phyloP scores from a whole-genome alignment of 2,113 vertebrate species.

The Gopherus evgoodei region DNA sequence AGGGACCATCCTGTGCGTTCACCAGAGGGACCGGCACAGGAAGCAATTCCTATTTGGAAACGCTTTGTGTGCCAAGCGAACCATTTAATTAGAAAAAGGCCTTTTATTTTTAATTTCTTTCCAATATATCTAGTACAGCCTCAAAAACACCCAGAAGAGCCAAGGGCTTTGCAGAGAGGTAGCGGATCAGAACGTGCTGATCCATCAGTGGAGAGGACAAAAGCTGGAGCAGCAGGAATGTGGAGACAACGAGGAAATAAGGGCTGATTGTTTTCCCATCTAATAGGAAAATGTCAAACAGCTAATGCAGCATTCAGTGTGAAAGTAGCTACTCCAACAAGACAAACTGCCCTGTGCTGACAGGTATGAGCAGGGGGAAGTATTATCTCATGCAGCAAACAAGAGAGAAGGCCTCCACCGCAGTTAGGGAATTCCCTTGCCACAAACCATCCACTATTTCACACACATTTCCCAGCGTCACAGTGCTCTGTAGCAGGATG shows the following conservation, averaged over 20 bases:
- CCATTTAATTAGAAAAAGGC: background rate
- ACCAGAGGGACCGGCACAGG: background rate
- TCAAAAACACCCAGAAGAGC: background rate
- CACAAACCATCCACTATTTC: too few relatives aligned
- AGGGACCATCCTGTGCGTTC: slow-evolving; percentile 11
- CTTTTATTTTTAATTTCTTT: background rate
- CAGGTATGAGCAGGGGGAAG: background rate
- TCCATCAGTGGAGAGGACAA: slow-evolving; percentile 8
- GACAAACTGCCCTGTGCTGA: background rate
- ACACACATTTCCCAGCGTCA: too few relatives aligned
- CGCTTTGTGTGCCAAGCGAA: background rate
- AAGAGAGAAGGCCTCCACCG: accelerated
- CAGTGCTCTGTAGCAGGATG: too few relatives aligned
- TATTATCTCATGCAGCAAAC: accelerated
- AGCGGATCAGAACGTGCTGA: background rate
- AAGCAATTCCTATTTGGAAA: background rate
- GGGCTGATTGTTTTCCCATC: background rate
- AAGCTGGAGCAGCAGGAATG: background rate
- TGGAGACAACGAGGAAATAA: slow-evolving; percentile 19
- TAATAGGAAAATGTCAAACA: slow-evolving; percentile 1
- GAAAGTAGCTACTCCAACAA: background rate
- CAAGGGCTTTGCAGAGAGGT: background rate
- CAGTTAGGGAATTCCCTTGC: too few relatives aligned
- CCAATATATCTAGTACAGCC: background rate
- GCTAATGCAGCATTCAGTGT: slow-evolving; percentile 36